These are phyloP conservation scores for Hemiprocne comata DNA, from an alignment of 2,113 vertebrate species.

Conservation along the genomic window DNA sequence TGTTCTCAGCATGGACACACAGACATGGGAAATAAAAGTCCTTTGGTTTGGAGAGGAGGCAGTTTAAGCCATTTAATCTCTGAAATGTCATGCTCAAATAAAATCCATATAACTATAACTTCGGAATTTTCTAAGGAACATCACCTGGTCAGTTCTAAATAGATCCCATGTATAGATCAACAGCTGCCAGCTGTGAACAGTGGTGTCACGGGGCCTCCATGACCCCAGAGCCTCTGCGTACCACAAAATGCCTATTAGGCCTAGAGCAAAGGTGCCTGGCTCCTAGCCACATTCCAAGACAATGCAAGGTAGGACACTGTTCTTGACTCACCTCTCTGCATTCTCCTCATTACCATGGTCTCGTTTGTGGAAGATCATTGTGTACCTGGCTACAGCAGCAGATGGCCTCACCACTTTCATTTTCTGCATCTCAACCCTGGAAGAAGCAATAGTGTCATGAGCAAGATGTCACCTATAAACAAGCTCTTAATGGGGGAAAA, in stretches of 20 bases:
- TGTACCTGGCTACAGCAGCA: slow-evolving; percentile 87
- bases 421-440: slow-evolving; percentile 88
- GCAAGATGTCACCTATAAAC: background rate
- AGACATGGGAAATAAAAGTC: background rate
- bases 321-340: slow-evolving; percentile 80
- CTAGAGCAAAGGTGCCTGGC: background rate
- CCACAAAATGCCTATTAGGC: background rate
- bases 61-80: background rate
- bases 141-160: background rate
- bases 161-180: background rate
- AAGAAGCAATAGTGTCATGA: background rate
- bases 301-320: background rate
- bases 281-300: background rate
- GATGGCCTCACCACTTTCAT: slow-evolving; percentile 88
- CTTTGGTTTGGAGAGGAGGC: background rate
- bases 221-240: background rate
- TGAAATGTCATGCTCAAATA: background rate
- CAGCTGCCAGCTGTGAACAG: background rate
- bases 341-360: slow-evolving; percentile 92
- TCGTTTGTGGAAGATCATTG: slow-evolving; percentile 94
- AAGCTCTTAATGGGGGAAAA: background rate
- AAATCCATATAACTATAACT: background rate
- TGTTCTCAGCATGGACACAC: background rate
- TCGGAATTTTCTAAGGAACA: background rate
- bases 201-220: background rate